Conservation (phyloP, 2,888 invertebrate species). For the Oxytorus armatus region DNA sequence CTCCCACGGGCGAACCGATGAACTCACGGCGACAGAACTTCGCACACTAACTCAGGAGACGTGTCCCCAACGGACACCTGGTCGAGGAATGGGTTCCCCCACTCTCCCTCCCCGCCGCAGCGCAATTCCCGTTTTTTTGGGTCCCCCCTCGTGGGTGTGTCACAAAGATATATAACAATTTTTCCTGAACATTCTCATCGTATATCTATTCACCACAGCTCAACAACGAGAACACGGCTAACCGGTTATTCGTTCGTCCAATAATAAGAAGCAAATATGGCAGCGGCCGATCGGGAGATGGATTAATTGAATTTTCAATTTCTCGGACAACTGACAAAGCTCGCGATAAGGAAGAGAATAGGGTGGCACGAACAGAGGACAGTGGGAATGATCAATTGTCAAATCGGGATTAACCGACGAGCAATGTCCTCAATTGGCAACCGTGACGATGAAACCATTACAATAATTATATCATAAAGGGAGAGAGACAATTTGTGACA, state of each 20-base stretch:
- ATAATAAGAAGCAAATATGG: constrained; percentile 16
- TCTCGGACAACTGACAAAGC: neutral
- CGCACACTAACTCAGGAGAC: too few species aligned
- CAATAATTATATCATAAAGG: constrained; percentile 60
- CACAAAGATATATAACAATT: too few species aligned
- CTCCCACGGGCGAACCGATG: too few species aligned
- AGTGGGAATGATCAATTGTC: constrained; percentile 10
- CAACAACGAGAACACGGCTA: neutral
- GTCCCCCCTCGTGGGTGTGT: too few species aligned
- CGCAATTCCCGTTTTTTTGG: too few species aligned
- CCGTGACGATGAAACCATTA: constrained; percentile 43
- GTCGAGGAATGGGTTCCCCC: too few species aligned
- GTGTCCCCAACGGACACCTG: too few species aligned
- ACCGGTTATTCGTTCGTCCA: constrained; percentile 10
- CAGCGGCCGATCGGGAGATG: neutral
- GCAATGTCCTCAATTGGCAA: constrained; percentile 14
- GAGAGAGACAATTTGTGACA: constrained; percentile 17
- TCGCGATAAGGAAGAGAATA: constrained; percentile 4
- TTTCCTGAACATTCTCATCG: too few species aligned
- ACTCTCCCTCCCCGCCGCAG: too few species aligned
- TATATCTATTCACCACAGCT: too few species aligned
- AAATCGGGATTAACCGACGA: constrained; percentile 28
- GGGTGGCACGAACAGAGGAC: neutral
- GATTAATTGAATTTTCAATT: constrained; percentile 34
- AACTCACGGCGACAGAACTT: too few species aligned